Evolutionary conservation across 2,113 vertebrate genomes (phyloP).

Genomic region (Poeciliopsis turrubarensis): DNA sequence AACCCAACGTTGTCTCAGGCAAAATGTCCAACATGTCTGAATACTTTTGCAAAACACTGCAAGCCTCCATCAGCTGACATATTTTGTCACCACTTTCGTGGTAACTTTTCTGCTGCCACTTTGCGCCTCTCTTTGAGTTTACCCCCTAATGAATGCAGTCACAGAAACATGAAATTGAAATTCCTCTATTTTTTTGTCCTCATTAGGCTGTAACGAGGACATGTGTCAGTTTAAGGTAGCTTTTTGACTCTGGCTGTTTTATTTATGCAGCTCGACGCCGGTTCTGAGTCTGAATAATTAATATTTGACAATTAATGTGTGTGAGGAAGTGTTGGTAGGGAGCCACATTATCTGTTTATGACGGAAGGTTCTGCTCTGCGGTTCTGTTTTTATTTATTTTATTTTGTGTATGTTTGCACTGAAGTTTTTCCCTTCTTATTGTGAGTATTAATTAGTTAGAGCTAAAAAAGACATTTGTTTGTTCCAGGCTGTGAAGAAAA

Average conservation of each 20-base stretch:
- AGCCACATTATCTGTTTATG: constrained; percentile 28
- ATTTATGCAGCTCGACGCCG: constrained; percentile 70
- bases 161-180: constrained; percentile 45
- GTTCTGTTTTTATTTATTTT: constrained; percentile 9
- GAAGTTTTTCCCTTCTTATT: not conserved
- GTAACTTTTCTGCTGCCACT: constrained; percentile 10
- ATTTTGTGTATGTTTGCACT: not conserved
- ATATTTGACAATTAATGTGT: constrained; percentile 63
- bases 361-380: constrained; percentile 39
- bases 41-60: not conserved
- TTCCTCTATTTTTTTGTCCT: constrained; percentile 53
- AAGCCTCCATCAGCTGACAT: not conserved
- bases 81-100: not conserved
- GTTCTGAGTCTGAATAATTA: constrained; percentile 73
- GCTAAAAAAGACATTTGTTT: not conserved
- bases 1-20: not conserved
- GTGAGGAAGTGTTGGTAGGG: not conserved
- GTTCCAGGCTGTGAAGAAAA: constrained; percentile 9
- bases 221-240: constrained; percentile 61
- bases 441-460: constrained; percentile 10
- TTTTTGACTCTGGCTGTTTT: constrained; percentile 57
- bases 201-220: constrained; percentile 45
- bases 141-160: constrained; percentile 38
- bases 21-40: not conserved
- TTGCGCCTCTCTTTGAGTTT: constrained; percentile 21